Conservation (phyloP, 2,113 vertebrate species). For the Piliocolobus tephrosceles region DNA sequence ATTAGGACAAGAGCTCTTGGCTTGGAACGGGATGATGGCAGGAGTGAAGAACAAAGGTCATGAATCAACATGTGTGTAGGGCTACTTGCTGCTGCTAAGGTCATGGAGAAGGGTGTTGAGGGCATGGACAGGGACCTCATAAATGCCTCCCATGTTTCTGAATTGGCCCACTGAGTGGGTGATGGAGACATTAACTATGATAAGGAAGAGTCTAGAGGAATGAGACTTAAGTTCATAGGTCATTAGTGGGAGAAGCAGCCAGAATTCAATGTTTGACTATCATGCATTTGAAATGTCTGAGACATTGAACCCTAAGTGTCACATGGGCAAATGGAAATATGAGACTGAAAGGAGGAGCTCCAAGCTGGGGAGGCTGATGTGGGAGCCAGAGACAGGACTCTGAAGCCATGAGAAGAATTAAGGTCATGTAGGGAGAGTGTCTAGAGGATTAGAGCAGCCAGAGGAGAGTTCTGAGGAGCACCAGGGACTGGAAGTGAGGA, state of each 20-base stretch:
- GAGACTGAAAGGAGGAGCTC: too few relatives aligned
- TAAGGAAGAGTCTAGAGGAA: background rate
- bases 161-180: background rate
- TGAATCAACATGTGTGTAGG: accelerated
- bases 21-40: background rate
- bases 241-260: background rate
- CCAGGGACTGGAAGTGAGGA: background rate
- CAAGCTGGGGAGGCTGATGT: too few relatives aligned
- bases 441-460: too few relatives aligned
- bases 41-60: background rate
- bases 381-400: background rate
- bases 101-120: too few relatives aligned
- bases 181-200: background rate
- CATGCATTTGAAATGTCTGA: background rate
- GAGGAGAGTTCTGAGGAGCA: background rate
- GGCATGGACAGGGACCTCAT: too few relatives aligned
- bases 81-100: background rate
- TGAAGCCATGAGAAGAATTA: background rate
- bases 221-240: background rate
- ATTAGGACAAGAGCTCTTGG: background rate
- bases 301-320: background rate
- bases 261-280: background rate
- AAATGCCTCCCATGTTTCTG: background rate
- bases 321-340: accelerated
- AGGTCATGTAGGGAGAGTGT: background rate